Evolutionary conservation across 2,888 invertebrate genomes (phyloP).

Genomic region (Adela reaumurella): DNA sequence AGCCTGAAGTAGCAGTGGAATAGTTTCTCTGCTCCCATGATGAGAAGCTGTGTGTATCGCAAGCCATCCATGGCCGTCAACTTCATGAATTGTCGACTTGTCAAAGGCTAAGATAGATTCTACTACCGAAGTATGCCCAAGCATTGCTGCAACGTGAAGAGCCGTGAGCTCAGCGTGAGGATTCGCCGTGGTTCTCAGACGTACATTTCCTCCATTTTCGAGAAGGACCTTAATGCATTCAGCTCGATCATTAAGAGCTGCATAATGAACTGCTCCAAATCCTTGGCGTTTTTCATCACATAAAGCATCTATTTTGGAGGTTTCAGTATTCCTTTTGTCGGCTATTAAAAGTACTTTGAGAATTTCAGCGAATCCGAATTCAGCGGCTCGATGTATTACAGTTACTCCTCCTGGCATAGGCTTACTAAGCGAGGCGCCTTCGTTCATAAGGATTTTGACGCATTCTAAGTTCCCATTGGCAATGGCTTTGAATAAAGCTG

Average conservation of each 20-base stretch:
- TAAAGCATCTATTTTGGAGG: constrained; percentile 27
- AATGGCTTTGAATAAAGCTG: constrained; percentile 46
- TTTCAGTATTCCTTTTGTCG: constrained; percentile 26
- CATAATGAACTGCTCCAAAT: constrained; percentile 51
- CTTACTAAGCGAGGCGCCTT: constrained; percentile 41
- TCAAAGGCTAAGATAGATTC: constrained; percentile 33
- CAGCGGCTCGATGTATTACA: constrained; percentile 59
- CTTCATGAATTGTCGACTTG: constrained; percentile 37
- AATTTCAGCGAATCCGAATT: constrained; percentile 49
- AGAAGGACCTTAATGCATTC: constrained; percentile 43
- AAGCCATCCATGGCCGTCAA: constrained; percentile 32
- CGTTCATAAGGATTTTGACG: constrained; percentile 36
- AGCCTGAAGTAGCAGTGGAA: constrained; percentile 33
- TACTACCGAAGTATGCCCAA: constrained; percentile 34
- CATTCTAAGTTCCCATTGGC: constrained; percentile 35
- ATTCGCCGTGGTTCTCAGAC: constrained; percentile 34
- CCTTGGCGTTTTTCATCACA: constrained; percentile 36
- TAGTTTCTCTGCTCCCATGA: constrained; percentile 58
- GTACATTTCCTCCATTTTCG: constrained; percentile 38
- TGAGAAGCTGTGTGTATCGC: constrained; percentile 48
- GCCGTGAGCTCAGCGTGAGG: constrained; percentile 41
- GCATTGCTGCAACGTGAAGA: constrained; percentile 41
- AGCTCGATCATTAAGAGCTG: constrained; percentile 47
- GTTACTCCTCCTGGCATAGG: constrained; percentile 43
- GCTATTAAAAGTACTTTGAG: constrained; percentile 47